Conservation (phyloP, 2,113 vertebrate genomes). For the Tychaedon coryphoeus region DNA sequence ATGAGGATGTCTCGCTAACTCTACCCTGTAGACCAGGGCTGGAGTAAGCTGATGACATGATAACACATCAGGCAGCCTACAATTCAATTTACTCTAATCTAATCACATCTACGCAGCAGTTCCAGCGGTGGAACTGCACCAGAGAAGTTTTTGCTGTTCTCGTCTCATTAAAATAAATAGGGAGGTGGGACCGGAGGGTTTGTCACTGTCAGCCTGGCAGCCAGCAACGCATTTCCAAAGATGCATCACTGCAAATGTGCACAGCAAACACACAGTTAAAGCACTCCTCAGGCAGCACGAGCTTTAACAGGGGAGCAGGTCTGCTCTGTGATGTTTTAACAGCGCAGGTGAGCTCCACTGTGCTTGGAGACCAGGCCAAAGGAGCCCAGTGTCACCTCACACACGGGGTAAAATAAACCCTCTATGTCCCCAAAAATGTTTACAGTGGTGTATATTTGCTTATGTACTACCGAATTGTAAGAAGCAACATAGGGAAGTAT, state of each 20-base stretch:
- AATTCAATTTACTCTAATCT: constrained; percentile 60
- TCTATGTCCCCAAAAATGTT: background rate
- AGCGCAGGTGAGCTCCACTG: constrained; percentile 14
- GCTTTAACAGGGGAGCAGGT: background rate
- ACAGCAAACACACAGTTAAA: constrained; percentile 14
- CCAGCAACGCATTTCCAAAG: background rate
- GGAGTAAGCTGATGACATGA: constrained; percentile 50
- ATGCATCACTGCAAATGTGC: background rate
- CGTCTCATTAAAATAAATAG: constrained; percentile 64
- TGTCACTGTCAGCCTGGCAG: constrained; percentile 39
- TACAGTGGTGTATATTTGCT: background rate
- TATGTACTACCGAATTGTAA: background rate
- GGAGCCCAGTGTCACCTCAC: background rate
- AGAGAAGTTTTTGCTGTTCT: constrained; percentile 63
- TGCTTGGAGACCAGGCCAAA: background rate
- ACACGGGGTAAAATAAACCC: background rate
- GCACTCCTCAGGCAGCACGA: background rate
- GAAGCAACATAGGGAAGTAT: constrained; percentile 49
- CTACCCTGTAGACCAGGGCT: constrained; percentile 14
- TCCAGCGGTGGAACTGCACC: constrained; percentile 37
- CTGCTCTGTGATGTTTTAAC: background rate
- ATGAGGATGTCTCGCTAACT: background rate
- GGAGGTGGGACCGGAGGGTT: constrained; percentile 33
- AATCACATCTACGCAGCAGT: constrained; percentile 39
- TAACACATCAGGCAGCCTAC: constrained; percentile 59